These are phyloP conservation scores for Noctua comes DNA, from an alignment of 2,888 invertebrate species.

Conservation along the genomic window DNA sequence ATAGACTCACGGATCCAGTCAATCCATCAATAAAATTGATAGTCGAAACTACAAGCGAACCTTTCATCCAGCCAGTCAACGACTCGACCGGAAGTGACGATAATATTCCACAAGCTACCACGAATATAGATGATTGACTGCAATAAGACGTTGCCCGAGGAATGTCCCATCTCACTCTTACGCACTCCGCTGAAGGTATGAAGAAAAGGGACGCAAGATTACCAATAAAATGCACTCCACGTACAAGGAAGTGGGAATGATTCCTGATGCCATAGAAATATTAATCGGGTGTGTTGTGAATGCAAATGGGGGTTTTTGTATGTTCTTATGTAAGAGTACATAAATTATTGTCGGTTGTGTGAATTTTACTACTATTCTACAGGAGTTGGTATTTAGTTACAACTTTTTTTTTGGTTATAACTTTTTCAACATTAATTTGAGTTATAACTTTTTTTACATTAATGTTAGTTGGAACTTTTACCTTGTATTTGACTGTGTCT, in stretches of 20 bases:
- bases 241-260: conserved; percentile 88
- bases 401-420: neutral
- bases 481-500: neutral
- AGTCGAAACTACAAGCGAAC: conserved; percentile 56
- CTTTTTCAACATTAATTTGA: neutral
- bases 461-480: neutral
- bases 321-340: conserved; percentile 66
- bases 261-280: conserved; percentile 86
- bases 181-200: conserved; percentile 59
- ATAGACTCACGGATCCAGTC: conserved; percentile 35
- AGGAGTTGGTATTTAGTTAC: neutral
- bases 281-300: conserved; percentile 80
- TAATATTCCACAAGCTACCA: conserved; percentile 88
- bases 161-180: conserved; percentile 69
- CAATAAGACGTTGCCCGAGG: conserved; percentile 77
- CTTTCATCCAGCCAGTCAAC: conserved; percentile 75
- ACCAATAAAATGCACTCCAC: conserved; percentile 85
- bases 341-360: conserved; percentile 41
- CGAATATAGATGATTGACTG: conserved; percentile 90
- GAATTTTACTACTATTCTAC: conserved; percentile 14
- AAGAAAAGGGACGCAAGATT: conserved; percentile 72
- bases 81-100: conserved; percentile 88
- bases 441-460: neutral
- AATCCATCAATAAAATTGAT: conserved; percentile 56
- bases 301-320: conserved; percentile 67